Evolutionary conservation across 2,113 vertebrate species (phyloP), one percentile per base, ranked within the genome.

Genomic region (Neodon shergylaensis): DNA sequence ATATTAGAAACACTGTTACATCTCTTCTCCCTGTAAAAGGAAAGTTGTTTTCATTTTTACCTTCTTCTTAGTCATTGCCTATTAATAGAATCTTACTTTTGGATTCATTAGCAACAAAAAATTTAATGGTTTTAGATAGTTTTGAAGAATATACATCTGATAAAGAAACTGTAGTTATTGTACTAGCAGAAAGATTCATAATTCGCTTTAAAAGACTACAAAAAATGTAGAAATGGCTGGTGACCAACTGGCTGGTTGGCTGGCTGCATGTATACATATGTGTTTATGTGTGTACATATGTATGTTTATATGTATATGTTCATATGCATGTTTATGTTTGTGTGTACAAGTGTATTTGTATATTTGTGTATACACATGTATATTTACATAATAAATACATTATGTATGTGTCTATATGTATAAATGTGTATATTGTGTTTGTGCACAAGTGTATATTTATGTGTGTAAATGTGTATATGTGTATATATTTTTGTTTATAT

Each of bases 31-130:
- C 19, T 86, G 5, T 42, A 26, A 78, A 88, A 70, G 66, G 21
- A 61, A 82, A 13, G 0, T 22, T 54, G 33, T 65, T 86, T 88
- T 91, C 14, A 26, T 91, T 28, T 54, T 58, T 7, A 24, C 65
- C 91, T 90, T 90, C 91, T 90, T 90, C 33, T 33, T 88, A 65
- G n/a, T 54, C 36, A 13, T 81, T 92, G 76, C 21, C 65, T 42
- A 81, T 92, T 66, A 33, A 84, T 92, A 82, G 93, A 52, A 88
- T 61, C 87, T 91, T 87, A 92, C 78, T 91, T 92, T 93, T 65
- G 70, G 54, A 85, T 91, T 93, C 77, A 92, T 95, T 76, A 95
- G n/a, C 12, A 85, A 90, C 54, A 14, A 90, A 74, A 58, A 76
- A 24, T 65, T 8, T 82, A 90, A 92, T 92, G 42, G 79, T 95